Evolutionary conservation across 1,140 invertebrate species (phyloP), one percentile per base, ranked within the genome.

Genomic region (Matsumurasca onukii): DNA sequence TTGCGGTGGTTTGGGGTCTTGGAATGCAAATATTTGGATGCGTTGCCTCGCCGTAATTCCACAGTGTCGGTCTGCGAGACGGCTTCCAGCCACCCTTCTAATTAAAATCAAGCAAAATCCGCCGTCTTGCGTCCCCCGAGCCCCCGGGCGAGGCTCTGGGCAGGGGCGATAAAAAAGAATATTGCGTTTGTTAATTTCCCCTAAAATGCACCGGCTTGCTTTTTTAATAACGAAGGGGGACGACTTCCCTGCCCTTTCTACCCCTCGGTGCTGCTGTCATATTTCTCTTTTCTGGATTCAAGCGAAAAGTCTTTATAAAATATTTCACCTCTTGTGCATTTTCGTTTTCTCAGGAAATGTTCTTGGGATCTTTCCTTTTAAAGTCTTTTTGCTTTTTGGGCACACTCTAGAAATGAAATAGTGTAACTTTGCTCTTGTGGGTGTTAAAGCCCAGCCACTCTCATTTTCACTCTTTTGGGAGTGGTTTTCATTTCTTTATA

Each of bases 141-240:
- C 24, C 55, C 55, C 55, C 55, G 24, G 25, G 55, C 55, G n/a
- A n/a, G n/a, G 22, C 55, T 13, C 55, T 59, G 55, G 24, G 55
- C 12, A 22, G 55, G 55, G 55, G 55, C 55, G 55, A 59, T 59
- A 59, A 59, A 59, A 59, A 59, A 59, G 55, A 59, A 59, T 59
- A 59, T 59, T 59, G 55, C 55, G 55, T 59, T 59, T 59, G 55
- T 59, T 59, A 59, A 59, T 59, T 59, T 59, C 55, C 55, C 55
- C 55, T 59, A 59, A 59, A 59, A 59, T 59, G 55, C 55, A 59
- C 22, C 55, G 55, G 55, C 55, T 59, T 59, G 55, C 55, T 59
- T 59, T 59, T 59, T 59, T 59, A 59, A 59, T 59, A 59, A 59
- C 55, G 55, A 29, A 39, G 34, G 34, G 34, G 34, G 34, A 27